Base-by-base conservation (phyloP, 2,797 vertebrate species). In the Clarias pachynema region DNA sequence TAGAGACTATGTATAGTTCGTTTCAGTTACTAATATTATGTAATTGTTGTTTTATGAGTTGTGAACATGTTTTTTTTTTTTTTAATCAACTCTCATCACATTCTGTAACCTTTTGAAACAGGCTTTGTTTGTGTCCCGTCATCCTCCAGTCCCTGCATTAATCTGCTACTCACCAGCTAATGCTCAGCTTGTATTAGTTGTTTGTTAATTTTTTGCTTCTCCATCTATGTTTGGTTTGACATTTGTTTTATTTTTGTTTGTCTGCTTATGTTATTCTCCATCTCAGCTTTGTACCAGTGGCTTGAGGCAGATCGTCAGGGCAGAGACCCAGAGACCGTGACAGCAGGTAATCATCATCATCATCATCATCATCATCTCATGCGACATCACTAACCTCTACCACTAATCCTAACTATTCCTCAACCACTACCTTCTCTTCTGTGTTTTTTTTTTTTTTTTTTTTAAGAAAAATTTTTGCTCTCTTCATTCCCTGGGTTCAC, bases 221-320 rank as follows among this genome's bases (percentile, higher is more conserved):
- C 24, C 86, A 86, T 92, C 89, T 88, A 88, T 89, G 84, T 88
- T 87, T 89, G 89, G 87, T 88, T 82, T 91, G 80, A 86, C 88
- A 85, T 92, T 88, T 91, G 85, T 80, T 86, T 84, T 92, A 90
- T 83, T 12, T 92, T 93, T 85, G 89, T 93, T 93, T 93, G 91
- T 91, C 91, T 96, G 91, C 97, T 91, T 95, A 89, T 92, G 93
- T 91, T 95, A 88, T 92, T 92, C 94, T 53, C 60, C 93, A 92
- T 91, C 94, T 75, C 96, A 99, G 97, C 97, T 93, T 96, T 99
- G 95, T 97, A 96, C 96, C 96, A 95, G 92, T 97, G 96, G 96
- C 96, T 99, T 89, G 96, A 98, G 95, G 96, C 97, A 91, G 96
- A 98, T 89, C 97, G 96, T 85, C 97, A 96, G 92, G 96, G 96